Evolutionary conservation across 64 coral and sea anemone genomes (phyloP), one percentile per base, ranked within the genome.

Genomic region (Dendronephthya gigantea): DNA sequence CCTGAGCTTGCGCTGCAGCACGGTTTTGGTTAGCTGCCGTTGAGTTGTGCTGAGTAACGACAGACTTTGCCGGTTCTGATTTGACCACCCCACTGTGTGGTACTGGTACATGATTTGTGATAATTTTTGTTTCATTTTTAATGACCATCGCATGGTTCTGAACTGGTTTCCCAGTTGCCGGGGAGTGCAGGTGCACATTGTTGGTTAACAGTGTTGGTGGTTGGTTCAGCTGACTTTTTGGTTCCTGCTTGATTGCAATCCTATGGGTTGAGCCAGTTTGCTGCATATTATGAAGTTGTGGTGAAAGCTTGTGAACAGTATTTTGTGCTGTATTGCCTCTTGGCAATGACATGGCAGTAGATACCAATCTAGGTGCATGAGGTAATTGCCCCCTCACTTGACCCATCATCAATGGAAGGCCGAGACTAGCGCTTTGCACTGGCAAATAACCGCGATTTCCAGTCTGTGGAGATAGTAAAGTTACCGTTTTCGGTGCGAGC

Each of bases 401-500:
- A 35, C 72, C 72, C 72, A 39, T 34, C 90, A 55, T 93, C 91
- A 65, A 93, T 95, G 49, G 91, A 90, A 91, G 84, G 90, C 85
- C 86, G 83, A 84, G 83, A 83, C 16, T 68, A 84, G 50, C 85
- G 50, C 35, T 86, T 82, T 66, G 90, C 84, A 56, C 86, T 86
- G 30, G 92, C 49, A 56, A 83, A 87, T 79, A 79, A 17, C 72
- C 72, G 15, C 72, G 30, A 79, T 79, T 79, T 39, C 72, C 72
- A 79, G 9, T 79, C 36, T 79, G 72, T 19, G 91, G 87, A 30
- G 95, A 86, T 85, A 98, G 75, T 52, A 98, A 90, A 84, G 94
- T 86, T 87, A 98, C 93, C 19, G 95, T 97, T 48, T 89, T 93
- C 0, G 94, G 94, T 38, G 91, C 94, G 40, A 98, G 81, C 32